Evolutionary conservation across 1,140 invertebrate species (phyloP).

Genomic region (Trachymyrmex septentrionalis): DNA sequence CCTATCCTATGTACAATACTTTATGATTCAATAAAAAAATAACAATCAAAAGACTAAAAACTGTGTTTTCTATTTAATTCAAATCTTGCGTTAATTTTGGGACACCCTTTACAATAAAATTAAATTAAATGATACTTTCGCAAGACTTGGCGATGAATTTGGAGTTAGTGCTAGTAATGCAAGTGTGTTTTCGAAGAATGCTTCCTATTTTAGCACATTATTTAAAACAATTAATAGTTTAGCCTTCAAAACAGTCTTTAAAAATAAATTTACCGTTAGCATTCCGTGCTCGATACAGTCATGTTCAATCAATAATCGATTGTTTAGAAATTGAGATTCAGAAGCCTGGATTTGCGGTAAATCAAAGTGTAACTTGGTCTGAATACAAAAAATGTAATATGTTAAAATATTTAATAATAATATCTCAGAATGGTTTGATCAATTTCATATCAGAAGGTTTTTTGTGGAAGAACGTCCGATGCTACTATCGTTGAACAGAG

Average conservation of each 20-base stretch:
- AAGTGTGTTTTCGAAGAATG: not conserved
- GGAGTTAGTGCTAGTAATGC: not conserved
- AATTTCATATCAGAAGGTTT: not conserved
- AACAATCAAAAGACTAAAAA: too few relatives aligned
- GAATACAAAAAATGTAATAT: constrained; percentile 28
- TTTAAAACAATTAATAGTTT: constrained; percentile 11
- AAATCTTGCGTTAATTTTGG: too few relatives aligned
- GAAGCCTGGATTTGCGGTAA: not conserved
- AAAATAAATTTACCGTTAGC: not conserved
- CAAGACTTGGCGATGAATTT: not conserved
- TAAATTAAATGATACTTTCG: not conserved
- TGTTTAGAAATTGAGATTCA: constrained; percentile 8
- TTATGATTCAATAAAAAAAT: too few relatives aligned
- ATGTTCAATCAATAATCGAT: not conserved
- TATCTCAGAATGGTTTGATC: not conserved
- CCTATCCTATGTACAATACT: too few relatives aligned
- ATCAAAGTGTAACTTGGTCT: constrained; percentile 5
- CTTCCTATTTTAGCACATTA: not conserved
- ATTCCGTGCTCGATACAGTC: not conserved
- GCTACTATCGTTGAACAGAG: not conserved
- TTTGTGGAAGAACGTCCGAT: not conserved
- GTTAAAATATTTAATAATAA: constrained; percentile 18
- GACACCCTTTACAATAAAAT: too few relatives aligned
- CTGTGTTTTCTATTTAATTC: too few relatives aligned
- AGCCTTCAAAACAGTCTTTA: not conserved